Percentiles rank a stretch among this genome's conserved stretches.
phyloP scores from a whole-genome alignment of 2,888 invertebrate genomes.

The Rutpela maculata region DNA sequence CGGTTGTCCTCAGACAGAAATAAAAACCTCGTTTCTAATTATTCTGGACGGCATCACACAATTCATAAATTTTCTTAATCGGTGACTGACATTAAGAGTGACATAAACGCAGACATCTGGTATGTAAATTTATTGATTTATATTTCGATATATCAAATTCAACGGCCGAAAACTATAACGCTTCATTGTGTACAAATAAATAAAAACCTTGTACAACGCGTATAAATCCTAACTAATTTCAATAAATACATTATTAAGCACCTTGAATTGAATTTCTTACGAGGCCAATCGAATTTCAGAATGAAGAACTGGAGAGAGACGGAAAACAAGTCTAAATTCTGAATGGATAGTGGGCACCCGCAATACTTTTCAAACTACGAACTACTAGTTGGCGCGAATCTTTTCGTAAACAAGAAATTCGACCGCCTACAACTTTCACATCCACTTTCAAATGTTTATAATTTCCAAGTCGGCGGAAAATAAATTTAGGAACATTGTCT shows the following conservation, averaged over 20 bases:
- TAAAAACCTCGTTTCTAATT: neutral
- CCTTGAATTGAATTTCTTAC: slow-evolving; percentile 6
- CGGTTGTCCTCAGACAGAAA: neutral
- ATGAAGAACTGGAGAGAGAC: slow-evolving; percentile 15
- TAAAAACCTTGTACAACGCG: neutral
- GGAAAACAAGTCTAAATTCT: neutral
- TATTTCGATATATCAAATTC: neutral
- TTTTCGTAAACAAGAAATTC: slow-evolving; percentile 9
- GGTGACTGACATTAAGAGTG: neutral
- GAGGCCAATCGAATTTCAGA: slow-evolving; percentile 16
- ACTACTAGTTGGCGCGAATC: slow-evolving; percentile 15
- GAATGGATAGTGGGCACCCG: slow-evolving; percentile 19
- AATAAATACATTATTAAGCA: neutral
- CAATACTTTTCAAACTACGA: slow-evolving; percentile 19
- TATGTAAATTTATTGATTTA: slow-evolving; percentile 1
- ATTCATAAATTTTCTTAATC: slow-evolving; percentile 3
- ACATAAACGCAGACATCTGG: neutral
- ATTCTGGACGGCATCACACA: neutral
- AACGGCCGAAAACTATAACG: neutral
- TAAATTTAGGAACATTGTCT: neutral
- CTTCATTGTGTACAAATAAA: neutral
- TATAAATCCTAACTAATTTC: slow-evolving; percentile 1
- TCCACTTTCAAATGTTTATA: neutral
- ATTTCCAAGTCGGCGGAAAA: neutral
- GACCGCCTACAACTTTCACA: slow-evolving; percentile 26